Base-by-base conservation (phyloP, 2,888 invertebrate genomes). In the Actias luna region DNA sequence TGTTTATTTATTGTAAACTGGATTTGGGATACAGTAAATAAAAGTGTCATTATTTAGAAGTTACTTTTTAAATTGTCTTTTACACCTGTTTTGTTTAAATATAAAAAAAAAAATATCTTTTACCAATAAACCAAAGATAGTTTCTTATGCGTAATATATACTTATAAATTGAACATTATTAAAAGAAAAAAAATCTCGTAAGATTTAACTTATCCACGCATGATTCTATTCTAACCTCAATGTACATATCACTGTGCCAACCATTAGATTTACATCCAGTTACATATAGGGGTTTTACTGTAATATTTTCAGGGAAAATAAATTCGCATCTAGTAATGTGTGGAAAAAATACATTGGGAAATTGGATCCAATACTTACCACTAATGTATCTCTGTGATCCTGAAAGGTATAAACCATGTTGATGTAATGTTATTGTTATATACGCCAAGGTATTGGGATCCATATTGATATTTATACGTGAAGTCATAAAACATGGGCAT, bases 381-480 rank as follows among this genome's bases (percentile, higher is more conserved):
- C 55, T 55, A n/a, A 29, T 55, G 29, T 55, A 55, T 55, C 16
- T 55, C 29, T 55, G 55, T n/a, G 16, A 55, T 29, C 29, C 29
- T 8, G 27, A 29, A 55, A 55, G 55, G 55, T 29, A 55, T 55
- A 55, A 29, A 55, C 16, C n/a, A 29, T 29, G 29, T 29, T 55
- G 55, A 55, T 50, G 12, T 50, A 50, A 50, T 50, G 46, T 50
- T 50, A 50, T 50, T 50, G 46, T 50, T 50, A 50, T 50, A 50
- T 50, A 50, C 46, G 46, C 46, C 4, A 50, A 50, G 46, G 46
- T 50, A 50, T 50, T 25, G 25, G 46, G 25, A 50, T 12, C 46
- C 22, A 25, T 50, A 50, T 50, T 50, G 46, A 50, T 50, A 50
- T 50, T 50, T 50, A 50, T 50, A 50, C 25, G 46, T 25, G 12